Conservation (phyloP, 1,140 invertebrate species). For the Planococcus citri region DNA sequence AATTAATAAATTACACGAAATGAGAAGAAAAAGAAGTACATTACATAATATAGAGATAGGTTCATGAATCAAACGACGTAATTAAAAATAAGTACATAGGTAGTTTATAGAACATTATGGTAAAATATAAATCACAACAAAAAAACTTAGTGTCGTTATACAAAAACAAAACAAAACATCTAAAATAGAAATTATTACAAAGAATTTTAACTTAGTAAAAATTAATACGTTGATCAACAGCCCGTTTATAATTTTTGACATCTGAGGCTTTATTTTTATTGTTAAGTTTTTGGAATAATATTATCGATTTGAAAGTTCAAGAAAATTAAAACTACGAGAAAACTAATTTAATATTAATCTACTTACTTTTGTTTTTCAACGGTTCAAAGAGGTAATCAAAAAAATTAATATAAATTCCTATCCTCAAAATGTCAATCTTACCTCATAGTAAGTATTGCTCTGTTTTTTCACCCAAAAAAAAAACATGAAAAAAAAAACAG, state of each 20-base stretch:
- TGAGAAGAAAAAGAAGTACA: neutral
- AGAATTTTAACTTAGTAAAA: neutral
- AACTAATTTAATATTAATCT: no score
- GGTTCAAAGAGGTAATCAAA: no score
- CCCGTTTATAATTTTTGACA: neutral
- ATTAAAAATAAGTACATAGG: neutral
- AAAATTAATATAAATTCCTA: no score
- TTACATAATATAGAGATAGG: no score
- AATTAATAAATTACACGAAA: neutral
- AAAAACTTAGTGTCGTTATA: neutral
- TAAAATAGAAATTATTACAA: neutral
- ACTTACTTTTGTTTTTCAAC: no score
- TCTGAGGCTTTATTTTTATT: neutral
- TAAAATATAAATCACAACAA: neutral
- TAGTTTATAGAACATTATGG: neutral
- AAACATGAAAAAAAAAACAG: no score
- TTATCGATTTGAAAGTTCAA: neutral
- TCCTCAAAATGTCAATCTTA: no score
- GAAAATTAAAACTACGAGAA: no score
- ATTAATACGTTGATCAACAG: neutral
- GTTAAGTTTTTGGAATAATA: neutral
- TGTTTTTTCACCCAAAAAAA: no score
- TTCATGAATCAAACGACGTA: no score
- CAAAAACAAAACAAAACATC: neutral
- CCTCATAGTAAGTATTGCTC: no score